Percentiles rank a stretch among this genome's conserved stretches.
Conservation (phyloP, 1,140 invertebrate species). For the Rhagoletis pomonella region DNA sequence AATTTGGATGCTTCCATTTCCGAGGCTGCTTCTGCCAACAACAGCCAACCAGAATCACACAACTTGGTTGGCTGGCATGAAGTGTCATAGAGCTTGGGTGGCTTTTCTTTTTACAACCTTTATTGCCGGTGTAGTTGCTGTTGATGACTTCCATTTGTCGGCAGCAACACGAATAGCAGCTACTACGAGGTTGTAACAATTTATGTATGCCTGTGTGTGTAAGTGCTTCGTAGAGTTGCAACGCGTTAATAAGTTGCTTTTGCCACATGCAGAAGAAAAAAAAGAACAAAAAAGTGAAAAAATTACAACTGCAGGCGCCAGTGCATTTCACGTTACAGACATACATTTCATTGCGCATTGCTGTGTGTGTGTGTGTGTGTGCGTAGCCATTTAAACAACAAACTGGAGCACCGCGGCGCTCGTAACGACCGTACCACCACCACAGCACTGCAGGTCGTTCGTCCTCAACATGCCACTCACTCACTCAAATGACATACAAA, state of each 20-base stretch:
- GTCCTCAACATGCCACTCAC: slow-evolving; percentile 37
- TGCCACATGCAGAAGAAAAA: neutral
- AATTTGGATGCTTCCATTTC: slow-evolving; percentile 12
- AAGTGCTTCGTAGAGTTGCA: neutral
- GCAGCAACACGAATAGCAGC: neutral
- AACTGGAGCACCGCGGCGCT: too few relatives aligned
- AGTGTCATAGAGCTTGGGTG: neutral
- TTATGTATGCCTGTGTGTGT: neutral
- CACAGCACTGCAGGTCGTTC: neutral
- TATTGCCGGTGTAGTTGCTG: neutral
- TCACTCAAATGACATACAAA: slow-evolving; percentile 41
- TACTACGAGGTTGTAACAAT: neutral
- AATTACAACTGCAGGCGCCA: neutral
- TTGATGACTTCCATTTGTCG: slow-evolving; percentile 25
- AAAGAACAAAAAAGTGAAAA: neutral
- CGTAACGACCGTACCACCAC: too few relatives aligned
- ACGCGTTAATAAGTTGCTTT: slow-evolving; percentile 29
- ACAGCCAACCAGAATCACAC: neutral
- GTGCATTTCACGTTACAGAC: neutral
- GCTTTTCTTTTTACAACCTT: neutral
- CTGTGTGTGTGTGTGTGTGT: neutral
- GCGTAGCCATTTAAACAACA: neutral
- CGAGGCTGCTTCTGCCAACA: slow-evolving; percentile 22
- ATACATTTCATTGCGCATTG: neutral
- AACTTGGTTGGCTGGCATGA: neutral